A percentile compares a stretch with the other conserved stretches of the same genome.
Conservation (phyloP, 2,888 invertebrate genomes). For the Polydrusus pterygomalis region DNA sequence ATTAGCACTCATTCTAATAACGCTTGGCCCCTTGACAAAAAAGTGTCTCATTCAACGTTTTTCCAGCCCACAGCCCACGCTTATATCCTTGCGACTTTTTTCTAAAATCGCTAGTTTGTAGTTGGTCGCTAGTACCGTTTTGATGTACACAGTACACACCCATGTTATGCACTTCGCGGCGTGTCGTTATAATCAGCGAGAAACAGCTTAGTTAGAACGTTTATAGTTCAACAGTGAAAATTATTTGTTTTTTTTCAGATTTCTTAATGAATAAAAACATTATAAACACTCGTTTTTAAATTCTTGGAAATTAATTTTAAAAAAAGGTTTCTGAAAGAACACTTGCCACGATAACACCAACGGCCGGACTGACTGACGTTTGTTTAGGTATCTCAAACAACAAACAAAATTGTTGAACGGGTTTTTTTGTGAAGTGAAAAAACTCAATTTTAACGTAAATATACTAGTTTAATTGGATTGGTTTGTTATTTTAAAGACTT, state of each 20-base stretch:
- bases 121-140: background rate
- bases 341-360: too few species aligned
- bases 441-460: background rate
- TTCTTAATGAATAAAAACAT: too few species aligned
- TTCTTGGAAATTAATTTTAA: too few species aligned
- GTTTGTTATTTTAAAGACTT: conserved; percentile 22
- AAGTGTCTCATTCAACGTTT: conserved; percentile 41
- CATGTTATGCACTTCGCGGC: background rate
- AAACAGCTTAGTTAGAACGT: too few species aligned
- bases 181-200: background rate
- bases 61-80: conserved; percentile 30
- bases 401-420: too few species aligned
- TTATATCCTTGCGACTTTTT: conserved; percentile 30
- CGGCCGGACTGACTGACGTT: too few species aligned
- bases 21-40: conserved; percentile 53
- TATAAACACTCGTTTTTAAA: too few species aligned
- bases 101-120: conserved; percentile 18
- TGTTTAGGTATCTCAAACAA: too few species aligned
- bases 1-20: conserved; percentile 45
- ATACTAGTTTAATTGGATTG: background rate
- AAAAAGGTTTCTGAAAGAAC: too few species aligned
- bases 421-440: too few species aligned
- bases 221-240: too few species aligned
- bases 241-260: too few species aligned
- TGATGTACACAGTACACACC: background rate